Base-by-base conservation (phyloP, 2,113 vertebrate species). In the Seriola aureovittata region DNA sequence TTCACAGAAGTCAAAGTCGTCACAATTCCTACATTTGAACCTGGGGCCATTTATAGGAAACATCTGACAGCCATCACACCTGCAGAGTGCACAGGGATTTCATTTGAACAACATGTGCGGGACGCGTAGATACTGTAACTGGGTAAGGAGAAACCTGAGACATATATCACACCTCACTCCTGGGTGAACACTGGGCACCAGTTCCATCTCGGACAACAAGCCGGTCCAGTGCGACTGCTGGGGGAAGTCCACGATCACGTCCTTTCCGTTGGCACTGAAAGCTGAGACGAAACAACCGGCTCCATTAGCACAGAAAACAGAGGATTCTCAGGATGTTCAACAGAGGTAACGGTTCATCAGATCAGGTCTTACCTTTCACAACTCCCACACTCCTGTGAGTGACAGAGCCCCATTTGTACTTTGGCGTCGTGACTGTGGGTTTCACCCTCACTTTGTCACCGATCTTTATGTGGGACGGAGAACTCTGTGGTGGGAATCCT, bases 221-320 rank as follows among this genome's bases (percentile, higher is more conserved):
- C 98, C 98, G 3, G 98, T 99, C 98, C 98, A 99, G 85, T 99
- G 98, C 2, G 97, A 99, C 90, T 99, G 98, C 85, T 99, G 98
- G 25, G 98, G 97, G 67, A 99, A 99, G 85, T 99, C 98, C 1
- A 99, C 98, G 7, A 99, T 99, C 80, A 99, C 97, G 75, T 99
- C 98, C 88, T 99, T 99, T 21, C 98, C 98, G 74, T 99, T 99
- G 91, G 98, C 54, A 57, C 54, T 57, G 54, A 57, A 57, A 57
- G 54, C 54, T 57, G 71, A 77, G 59, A 67, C 79, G 4, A 91
- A 71, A 11, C 48, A 75, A 16, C 34, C 1, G 5, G 4, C 32
- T 62, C 17, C 8, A 71, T 82, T 52, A 85, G 17, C 11, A 29
- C 11, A 59, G 38, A 44, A 52, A 44, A 29, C 12, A 12, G n/a